phyloP scores from a whole-genome alignment of 2,113 vertebrate genomes.

The Raja brachyura region DNA sequence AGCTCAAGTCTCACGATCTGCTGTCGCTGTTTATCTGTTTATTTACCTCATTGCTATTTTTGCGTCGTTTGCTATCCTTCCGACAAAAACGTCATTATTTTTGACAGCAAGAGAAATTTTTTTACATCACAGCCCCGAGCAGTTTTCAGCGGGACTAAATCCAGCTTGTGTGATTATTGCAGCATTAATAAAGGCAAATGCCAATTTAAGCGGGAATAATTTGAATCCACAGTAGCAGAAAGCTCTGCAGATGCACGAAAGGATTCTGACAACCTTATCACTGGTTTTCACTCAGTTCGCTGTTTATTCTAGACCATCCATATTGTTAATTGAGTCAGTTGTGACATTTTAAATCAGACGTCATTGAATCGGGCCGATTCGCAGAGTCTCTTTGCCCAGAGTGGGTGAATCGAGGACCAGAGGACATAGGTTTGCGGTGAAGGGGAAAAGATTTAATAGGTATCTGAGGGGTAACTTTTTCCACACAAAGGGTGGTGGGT shows the following conservation, averaged over 20 bases:
- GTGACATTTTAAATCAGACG: neutral
- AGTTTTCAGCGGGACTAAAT: neutral
- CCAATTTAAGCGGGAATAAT: neutral
- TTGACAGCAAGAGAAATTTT: neutral
- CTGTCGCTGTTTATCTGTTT: neutral
- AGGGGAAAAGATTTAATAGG: too few relatives aligned
- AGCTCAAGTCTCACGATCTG: too few relatives aligned
- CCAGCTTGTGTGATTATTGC: neutral
- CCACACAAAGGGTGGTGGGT: too few relatives aligned
- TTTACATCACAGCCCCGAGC: neutral
- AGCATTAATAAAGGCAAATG: neutral
- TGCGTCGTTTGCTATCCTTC: too few relatives aligned
- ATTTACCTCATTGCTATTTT: neutral
- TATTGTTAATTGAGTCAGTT: neutral
- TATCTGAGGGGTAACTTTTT: too few relatives aligned
- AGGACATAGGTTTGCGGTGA: too few relatives aligned
- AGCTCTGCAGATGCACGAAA: neutral
- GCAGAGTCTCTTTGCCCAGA: too few relatives aligned
- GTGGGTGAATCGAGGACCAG: too few relatives aligned
- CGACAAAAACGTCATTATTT: neutral
- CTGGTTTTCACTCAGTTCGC: neutral
- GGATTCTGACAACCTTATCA: neutral
- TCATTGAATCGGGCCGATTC: too few relatives aligned
- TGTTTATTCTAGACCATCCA: neutral
- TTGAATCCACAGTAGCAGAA: neutral